Base-by-base conservation (phyloP, 2,888 invertebrate species). In the Sarcophaga variegata region DNA sequence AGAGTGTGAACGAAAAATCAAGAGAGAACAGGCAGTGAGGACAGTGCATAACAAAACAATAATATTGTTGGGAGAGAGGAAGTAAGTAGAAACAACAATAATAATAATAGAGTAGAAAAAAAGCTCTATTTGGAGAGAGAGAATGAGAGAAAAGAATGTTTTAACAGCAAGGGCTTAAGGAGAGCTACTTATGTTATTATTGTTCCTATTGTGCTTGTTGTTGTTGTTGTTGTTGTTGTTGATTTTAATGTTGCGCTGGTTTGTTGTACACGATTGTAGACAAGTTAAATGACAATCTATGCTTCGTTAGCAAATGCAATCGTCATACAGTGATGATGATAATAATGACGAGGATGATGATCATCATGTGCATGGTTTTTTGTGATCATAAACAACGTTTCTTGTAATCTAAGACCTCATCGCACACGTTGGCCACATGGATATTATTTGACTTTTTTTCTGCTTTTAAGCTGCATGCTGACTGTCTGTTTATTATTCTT, bases 381-480 rank as follows among this genome's bases (percentile, higher is more conserved):
- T 37, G 10, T 37, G 37, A 14, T 54, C 54, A 54, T 54, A 54
- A 54, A 54, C 54, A 54, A 54, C 49, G 74, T 83, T 76, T 37
- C 62, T 67, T 82, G 85, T 82, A 85, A 85, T 81, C 84, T 80
- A 67, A 85, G 84, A 85, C 84, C 80, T 54, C 80, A 77, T 77
- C 80, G 84, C 84, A 85, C 84, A 85, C 84, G 79, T 82, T 86
- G 75, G 60, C 71, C 82, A 79, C 82, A 79, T 79, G 82, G 70
- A 75, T 60, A 60, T 45, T 47, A 27, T 27, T 22, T 64, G 63
- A 37, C n/a, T 64, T 25, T 25, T 63, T 54, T 49, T 45, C 67
- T 14, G 22, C 54, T 54, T 22, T 71, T 69, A 76, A 78, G 64
- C 77, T 81, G 72, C 78, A 75, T 81, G 85, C 79, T 79, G 83